A percentile compares a stretch with the other conserved stretches of the same genome.
Evolutionary conservation across 1,140 invertebrate species (phyloP).

Genomic region (Drosophila mojavensis): DNA sequence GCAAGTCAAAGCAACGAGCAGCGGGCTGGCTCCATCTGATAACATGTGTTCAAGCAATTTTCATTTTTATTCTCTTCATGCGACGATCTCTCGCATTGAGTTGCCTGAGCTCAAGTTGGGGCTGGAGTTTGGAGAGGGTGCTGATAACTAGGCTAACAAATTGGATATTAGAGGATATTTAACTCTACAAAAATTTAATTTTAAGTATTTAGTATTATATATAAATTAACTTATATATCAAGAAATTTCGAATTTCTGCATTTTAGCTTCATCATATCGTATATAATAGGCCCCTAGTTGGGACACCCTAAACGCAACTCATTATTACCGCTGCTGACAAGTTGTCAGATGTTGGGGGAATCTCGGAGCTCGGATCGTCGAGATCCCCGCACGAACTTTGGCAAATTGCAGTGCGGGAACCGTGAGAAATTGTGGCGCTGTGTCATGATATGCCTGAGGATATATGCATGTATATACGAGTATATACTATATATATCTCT

Average conservation of each 20-base stretch:
- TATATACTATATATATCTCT: background rate
- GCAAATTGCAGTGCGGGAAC: constrained; percentile 26
- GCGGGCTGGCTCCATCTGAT: background rate
- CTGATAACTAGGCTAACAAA: too few species aligned
- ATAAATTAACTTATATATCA: too few species aligned
- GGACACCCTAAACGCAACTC: constrained; percentile 39
- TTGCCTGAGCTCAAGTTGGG: background rate
- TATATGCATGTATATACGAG: background rate
- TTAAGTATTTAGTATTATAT: too few species aligned
- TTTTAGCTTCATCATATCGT: too few species aligned
- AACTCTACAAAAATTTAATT: too few species aligned
- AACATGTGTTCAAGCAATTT: background rate
- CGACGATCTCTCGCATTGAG: constrained; percentile 1
- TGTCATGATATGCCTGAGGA: background rate
- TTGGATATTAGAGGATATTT: too few species aligned
- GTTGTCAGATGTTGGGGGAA: constrained; percentile 34
- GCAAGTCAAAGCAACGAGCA: background rate
- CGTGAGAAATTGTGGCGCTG: constrained; percentile 63
- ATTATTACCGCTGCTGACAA: constrained; percentile 68
- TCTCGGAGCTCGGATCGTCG: background rate
- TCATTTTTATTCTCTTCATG: constrained; percentile 1
- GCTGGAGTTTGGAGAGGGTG: background rate
- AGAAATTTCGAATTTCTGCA: too few species aligned
- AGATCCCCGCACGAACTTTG: constrained; percentile 31
- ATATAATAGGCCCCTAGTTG: too few species aligned